Evolutionary conservation across 1,140 invertebrate species (phyloP).

Genomic region (Sesamia nonagrioides): DNA sequence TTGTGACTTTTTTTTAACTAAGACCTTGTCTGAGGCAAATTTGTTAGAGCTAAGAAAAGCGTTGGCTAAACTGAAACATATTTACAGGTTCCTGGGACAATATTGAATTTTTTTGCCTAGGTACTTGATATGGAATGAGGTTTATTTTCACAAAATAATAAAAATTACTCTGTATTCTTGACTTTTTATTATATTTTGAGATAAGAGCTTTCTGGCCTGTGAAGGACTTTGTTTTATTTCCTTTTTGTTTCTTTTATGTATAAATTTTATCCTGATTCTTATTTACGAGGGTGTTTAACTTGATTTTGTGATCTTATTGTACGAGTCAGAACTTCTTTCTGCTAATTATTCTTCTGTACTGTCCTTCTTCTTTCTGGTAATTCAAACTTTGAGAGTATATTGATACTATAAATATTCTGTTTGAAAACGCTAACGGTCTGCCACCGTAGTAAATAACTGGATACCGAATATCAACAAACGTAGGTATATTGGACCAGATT

Average conservation of each 20-base stretch:
- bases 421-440: neutral
- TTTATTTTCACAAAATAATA: slow-evolving; percentile 6
- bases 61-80: neutral
- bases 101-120: neutral
- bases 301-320: no score
- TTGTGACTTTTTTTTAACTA: slow-evolving; percentile 15
- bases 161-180: neutral
- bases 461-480: neutral
- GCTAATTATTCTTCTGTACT: no score
- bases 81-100: neutral
- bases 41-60: neutral
- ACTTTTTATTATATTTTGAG: no score
- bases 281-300: no score
- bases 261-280: no score
- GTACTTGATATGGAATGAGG: neutral
- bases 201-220: no score
- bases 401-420: no score
- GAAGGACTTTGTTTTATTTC: no score
- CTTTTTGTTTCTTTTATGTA: no score
- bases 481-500: neutral
- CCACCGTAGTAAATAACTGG: neutral
- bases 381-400: no score
- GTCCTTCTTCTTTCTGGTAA: no score
- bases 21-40: neutral
- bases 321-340: no score